A percentile compares a stretch with the other conserved stretches of the same genome.
These are phyloP conservation scores for Doris montereyensis DNA, from an alignment of 2,888 invertebrate genomes.

Conservation along the genomic window DNA sequence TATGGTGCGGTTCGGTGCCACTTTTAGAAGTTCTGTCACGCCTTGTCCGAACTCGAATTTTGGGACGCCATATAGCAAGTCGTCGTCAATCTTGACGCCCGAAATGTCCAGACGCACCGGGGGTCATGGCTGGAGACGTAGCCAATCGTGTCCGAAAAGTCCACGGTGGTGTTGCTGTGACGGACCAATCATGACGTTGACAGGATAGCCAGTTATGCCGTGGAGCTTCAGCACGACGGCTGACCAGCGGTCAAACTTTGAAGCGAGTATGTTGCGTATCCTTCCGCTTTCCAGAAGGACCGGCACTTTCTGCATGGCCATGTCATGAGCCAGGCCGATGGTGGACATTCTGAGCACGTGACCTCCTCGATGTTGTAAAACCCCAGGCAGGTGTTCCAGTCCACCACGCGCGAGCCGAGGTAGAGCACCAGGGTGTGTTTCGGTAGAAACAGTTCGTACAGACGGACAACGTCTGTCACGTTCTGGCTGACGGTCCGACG, in stretches of 20 bases:
- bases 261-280: conserved; percentile 34
- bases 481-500: conserved; percentile 55
- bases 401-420: conserved; percentile 45
- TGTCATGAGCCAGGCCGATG: conserved; percentile 55
- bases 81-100: conserved; percentile 51
- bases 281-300: conserved; percentile 41
- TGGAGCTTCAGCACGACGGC: conserved; percentile 63
- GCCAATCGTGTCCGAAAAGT: conserved; percentile 56
- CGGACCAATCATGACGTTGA: conserved; percentile 59
- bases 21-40: conserved; percentile 57
- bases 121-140: conserved; percentile 40
- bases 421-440: conserved; percentile 58
- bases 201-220: conserved; percentile 58
- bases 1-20: conserved; percentile 55
- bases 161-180: conserved; percentile 46
- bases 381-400: conserved; percentile 59
- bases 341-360: conserved; percentile 57
- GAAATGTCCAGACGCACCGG: conserved; percentile 53
- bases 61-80: conserved; percentile 57
- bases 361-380: conserved; percentile 50
- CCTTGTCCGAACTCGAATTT: conserved; percentile 56
- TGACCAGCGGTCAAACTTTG: conserved; percentile 64
- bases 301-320: conserved; percentile 52
- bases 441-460: conserved; percentile 60
- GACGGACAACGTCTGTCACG: conserved; percentile 50